Evolutionary conservation across 2,888 invertebrate species (phyloP).

Genomic region (Epinotia demarniana): DNA sequence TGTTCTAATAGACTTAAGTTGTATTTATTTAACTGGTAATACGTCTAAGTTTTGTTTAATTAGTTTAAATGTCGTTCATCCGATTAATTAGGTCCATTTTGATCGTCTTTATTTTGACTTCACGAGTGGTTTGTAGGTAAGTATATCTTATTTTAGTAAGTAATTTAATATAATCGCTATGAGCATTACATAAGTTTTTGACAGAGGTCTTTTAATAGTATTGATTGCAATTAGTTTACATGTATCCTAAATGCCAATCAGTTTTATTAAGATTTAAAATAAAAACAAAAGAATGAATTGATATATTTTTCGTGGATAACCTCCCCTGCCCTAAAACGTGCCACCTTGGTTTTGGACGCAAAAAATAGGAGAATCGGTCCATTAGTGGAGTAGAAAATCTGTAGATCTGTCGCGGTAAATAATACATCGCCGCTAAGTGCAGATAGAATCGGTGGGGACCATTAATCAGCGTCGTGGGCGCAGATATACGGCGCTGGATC

Average conservation of each 20-base stretch:
- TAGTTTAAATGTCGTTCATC: neutral
- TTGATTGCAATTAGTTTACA: no score
- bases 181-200: no score
- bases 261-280: no score
- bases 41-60: neutral
- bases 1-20: neutral
- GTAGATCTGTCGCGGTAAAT: conserved; percentile 28
- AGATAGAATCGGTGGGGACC: conserved; percentile 20
- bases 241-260: no score
- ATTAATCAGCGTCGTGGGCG: conserved; percentile 28
- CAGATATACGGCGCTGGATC: neutral
- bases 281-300: no score
- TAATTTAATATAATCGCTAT: no score
- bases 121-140: no score
- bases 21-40: neutral
- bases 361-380: conserved; percentile 2
- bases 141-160: no score
- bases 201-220: no score
- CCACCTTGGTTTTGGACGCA: neutral
- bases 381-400: conserved; percentile 24
- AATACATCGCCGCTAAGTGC: conserved; percentile 33
- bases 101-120: neutral
- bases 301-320: no score
- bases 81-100: neutral
- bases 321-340: neutral